phyloP scores from a whole-genome alignment of 2,797 vertebrate genomes.

The Onychomys leucogaster region DNA sequence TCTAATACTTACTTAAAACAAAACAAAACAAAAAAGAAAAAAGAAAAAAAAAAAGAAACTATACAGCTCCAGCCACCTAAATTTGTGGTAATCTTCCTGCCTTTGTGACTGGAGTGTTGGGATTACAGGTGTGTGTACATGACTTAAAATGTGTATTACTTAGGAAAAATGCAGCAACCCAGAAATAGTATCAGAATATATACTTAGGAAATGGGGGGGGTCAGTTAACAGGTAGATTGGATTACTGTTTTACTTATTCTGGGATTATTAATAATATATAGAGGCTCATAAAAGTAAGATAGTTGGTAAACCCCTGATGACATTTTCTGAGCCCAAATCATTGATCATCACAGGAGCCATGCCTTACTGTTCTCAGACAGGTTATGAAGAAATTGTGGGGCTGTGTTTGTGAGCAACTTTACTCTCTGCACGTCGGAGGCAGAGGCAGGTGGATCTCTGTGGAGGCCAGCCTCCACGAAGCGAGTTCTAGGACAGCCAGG shows the following conservation, averaged over 20 bases:
- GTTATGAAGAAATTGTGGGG: slow-evolving; percentile 7
- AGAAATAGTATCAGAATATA: slow-evolving; percentile 27
- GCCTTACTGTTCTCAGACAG: slow-evolving; percentile 30
- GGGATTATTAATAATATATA: slow-evolving; percentile 22
- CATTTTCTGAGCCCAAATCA: background rate
- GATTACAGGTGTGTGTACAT: background rate
- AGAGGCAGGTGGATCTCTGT: background rate
- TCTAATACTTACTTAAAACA: background rate
- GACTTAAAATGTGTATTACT: background rate
- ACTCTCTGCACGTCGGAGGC: background rate
- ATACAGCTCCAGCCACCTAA: background rate
- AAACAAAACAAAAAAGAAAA: no score
- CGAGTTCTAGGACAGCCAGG: background rate
- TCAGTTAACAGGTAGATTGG: background rate
- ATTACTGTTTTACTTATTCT: slow-evolving; percentile 3
- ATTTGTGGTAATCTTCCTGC: background rate
- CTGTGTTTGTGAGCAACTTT: background rate
- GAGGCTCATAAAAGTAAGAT: slow-evolving; percentile 1
- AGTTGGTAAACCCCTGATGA: background rate
- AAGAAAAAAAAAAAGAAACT: background rate
- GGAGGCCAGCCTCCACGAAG: background rate
- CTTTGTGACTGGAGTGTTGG: background rate
- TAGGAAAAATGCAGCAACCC: background rate
- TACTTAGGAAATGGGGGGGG: background rate
- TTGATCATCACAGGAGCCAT: background rate